Base-by-base conservation (phyloP, 1,140 invertebrate genomes). In the Dendroctonus ponderosae region DNA sequence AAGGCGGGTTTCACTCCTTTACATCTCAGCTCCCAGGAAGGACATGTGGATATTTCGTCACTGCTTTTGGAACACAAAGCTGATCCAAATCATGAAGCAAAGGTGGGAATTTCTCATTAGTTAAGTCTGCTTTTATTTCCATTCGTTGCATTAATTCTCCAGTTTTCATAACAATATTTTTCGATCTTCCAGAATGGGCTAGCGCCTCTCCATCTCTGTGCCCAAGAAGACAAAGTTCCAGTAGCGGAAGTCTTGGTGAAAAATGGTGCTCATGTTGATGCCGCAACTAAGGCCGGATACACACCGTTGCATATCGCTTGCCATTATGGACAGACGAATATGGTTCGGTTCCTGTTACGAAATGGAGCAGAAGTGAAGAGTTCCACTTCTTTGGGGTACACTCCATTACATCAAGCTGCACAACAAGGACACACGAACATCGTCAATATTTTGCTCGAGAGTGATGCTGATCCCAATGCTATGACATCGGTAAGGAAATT, bases 281-380 rank as follows among this genome's bases (percentile, higher is more conserved):
- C 89, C 51, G 86, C 88, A 75, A 97, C 94, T 7, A 95, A 96
- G 81, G 93, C 94, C 53, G 97, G 96, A 0, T 99, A 99, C 78
- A 97, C 97, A 11, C 97, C 97, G 0, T 85, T 99, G 8, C 97
- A 99, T 80, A 94, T 99, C n/a, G 97, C 98, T 9, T 91, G 93
- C 65, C 97, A 99, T 80, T 99, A 98, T 79, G 97, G 97, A 0
- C 97, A 99, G 80, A 85, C 91, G 3, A 97, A 97, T 73, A 99
- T 99, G 97, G 94, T 99, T 38, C 86, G 91, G 38, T 98, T 95
- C 79, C 79, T 99, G 46, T 81, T 99, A 26, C 84, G 91, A 60
- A 88, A 85, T 68, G 89, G 83, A 8, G 87, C 86, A 51, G 89
- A 89, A 72, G 88, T 91, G 1, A 87, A 86, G 74, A 85, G 87